phyloP scores from a whole-genome alignment of 2,797 vertebrate genomes.

The Enteromius viviparus region DNA sequence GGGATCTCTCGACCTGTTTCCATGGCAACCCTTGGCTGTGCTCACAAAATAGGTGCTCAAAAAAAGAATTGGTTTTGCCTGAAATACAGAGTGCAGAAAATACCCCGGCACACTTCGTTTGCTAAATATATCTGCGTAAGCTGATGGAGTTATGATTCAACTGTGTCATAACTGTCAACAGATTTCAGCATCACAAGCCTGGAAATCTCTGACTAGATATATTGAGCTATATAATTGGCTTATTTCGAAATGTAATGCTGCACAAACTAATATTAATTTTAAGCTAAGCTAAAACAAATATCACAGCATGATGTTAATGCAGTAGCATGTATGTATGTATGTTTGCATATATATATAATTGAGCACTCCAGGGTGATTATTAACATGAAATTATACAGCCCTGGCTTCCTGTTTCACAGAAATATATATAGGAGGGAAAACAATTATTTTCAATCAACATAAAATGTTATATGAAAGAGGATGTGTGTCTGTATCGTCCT shows the following conservation, averaged over 20 bases:
- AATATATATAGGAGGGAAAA: too few species aligned
- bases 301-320: background rate
- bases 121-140: constrained; percentile 7
- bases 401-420: too few species aligned
- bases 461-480: too few species aligned
- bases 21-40: constrained; percentile 45
- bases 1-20: constrained; percentile 47
- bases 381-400: too few species aligned
- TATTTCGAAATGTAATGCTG: background rate
- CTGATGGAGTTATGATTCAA: background rate
- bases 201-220: background rate
- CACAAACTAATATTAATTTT: background rate
- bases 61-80: constrained; percentile 26
- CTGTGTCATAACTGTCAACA: background rate
- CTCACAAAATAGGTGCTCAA: constrained; percentile 42
- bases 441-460: too few species aligned
- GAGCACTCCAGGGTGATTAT: too few species aligned
- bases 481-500: too few species aligned
- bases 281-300: background rate
- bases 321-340: background rate
- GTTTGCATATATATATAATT: too few species aligned
- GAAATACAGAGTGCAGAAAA: constrained; percentile 7
- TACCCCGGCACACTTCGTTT: background rate
- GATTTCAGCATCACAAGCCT: background rate
- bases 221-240: background rate